Evolutionary conservation across 2,113 vertebrate genomes (phyloP), one percentile per base, ranked within the genome.

Genomic region (Epinephelus cyanopodus): DNA sequence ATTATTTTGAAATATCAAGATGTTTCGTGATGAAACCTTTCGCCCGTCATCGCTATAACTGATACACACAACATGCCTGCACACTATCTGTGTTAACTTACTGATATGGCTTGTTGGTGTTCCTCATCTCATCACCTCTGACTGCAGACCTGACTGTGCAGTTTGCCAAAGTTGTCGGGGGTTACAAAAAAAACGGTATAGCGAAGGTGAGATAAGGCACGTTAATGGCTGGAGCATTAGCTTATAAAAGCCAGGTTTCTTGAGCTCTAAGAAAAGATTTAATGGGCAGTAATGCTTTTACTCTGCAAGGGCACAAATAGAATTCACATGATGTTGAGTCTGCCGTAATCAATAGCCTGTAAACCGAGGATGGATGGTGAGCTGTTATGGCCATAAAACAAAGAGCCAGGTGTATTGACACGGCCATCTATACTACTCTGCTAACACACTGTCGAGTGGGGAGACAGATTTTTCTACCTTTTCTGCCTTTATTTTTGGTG

Each of bases 381-480:
- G 72, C 89, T 92, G 84, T 92, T 92, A 87, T 77, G 89, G 87
- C 84, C 87, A 93, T 95, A 94, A 93, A 94, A 92, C 92, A 95
- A 82, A 79, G 81, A 80, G 90, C 77, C 68, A 64, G 69, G 86
- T 93, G 90, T 93, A 94, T 94, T 90, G 94, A 92, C 95, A 93
- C 6, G 11, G 68, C 82, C 89, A 93, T 94, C 89, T 71, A 89
- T 93, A 92, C 79, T 87, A 62, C 85, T 93, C 84, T 79, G 79
- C 81, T 82, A 85, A 84, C 76, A 79, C 86, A 82, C 84, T 78
- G 85, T 83, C 21, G 70, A 68, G 74, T 29, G 57, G 42, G 57
- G 56, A 66, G 66, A 77, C 54, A 73, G 23, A 79, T 73, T 83
- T 83, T 83, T 82, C 47, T 25, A 29, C 56, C 25, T 47, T 79